Conservation (phyloP, 2,113 vertebrate species). For the Poeciliopsis retropinna region DNA sequence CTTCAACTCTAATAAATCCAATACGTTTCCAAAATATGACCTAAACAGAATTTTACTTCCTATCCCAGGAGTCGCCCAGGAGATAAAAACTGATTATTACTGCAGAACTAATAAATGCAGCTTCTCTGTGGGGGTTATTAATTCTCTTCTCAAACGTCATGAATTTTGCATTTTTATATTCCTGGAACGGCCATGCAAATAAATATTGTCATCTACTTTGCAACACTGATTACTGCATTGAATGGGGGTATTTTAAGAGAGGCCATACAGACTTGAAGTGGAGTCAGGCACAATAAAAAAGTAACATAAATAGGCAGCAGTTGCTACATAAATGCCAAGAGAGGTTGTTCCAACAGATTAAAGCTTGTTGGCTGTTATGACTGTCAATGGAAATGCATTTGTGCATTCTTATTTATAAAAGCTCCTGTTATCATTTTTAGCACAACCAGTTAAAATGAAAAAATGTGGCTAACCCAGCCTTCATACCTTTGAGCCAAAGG, state of each 20-base stretch:
- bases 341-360: slow-evolving; percentile 19
- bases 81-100: background rate
- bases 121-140: slow-evolving; percentile 19
- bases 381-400: slow-evolving; percentile 9
- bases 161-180: slow-evolving; percentile 15
- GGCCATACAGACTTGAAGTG: slow-evolving; percentile 6
- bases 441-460: background rate
- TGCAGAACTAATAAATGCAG: slow-evolving; percentile 17
- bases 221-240: background rate
- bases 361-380: slow-evolving; percentile 26
- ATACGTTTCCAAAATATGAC: background rate
- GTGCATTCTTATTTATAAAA: slow-evolving; percentile 11
- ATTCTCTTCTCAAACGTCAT: background rate
- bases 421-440: background rate
- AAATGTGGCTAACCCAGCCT: background rate
- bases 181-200: slow-evolving; percentile 7
- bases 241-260: slow-evolving; percentile 12
- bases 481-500: slow-evolving; percentile 90
- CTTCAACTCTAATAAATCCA: background rate
- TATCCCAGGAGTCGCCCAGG: background rate
- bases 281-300: slow-evolving; percentile 19
- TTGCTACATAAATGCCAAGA: slow-evolving; percentile 22
- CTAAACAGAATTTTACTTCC: slow-evolving; percentile 3
- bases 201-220: slow-evolving; percentile 11
- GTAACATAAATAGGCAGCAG: slow-evolving; percentile 8